Evolutionary conservation across 2,888 invertebrate genomes (phyloP).

Genomic region (Mythimna albipuncta): DNA sequence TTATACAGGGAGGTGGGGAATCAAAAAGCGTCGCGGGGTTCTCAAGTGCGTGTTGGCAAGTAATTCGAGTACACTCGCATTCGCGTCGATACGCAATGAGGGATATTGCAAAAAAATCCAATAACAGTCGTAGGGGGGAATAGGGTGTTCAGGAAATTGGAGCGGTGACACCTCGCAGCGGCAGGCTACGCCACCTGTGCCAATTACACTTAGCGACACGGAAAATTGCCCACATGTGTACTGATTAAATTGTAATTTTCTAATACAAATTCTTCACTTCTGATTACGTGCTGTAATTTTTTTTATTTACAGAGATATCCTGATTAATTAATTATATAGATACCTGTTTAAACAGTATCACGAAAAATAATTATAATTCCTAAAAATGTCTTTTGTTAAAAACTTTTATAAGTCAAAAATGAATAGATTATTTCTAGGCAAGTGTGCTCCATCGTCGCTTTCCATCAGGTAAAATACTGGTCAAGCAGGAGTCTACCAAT

Average conservation of each 20-base stretch:
- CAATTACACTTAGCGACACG: conserved; percentile 75
- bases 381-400: conserved; percentile 1
- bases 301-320: background rate
- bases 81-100: conserved; percentile 78
- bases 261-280: conserved; percentile 47
- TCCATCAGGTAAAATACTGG: too few species aligned
- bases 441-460: too few species aligned
- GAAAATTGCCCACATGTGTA: conserved; percentile 64
- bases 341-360: background rate
- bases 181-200: conserved; percentile 74
- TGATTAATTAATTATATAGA: background rate
- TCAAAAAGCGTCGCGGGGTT: conserved; percentile 69
- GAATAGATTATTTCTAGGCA: too few species aligned
- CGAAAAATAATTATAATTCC: background rate
- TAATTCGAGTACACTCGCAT: conserved; percentile 71
- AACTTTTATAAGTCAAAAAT: too few species aligned
- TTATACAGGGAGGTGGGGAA: conserved; percentile 62
- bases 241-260: conserved; percentile 62
- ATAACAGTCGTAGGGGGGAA: conserved; percentile 73
- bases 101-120: conserved; percentile 86
- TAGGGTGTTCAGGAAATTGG: conserved; percentile 81
- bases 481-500: too few species aligned
- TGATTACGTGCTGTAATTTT: conserved; percentile 28
- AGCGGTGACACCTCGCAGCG: conserved; percentile 80
- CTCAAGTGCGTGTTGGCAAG: conserved; percentile 64